Base-by-base conservation (phyloP, 2,888 invertebrate species). In the Disparrhopalites patrizii region DNA sequence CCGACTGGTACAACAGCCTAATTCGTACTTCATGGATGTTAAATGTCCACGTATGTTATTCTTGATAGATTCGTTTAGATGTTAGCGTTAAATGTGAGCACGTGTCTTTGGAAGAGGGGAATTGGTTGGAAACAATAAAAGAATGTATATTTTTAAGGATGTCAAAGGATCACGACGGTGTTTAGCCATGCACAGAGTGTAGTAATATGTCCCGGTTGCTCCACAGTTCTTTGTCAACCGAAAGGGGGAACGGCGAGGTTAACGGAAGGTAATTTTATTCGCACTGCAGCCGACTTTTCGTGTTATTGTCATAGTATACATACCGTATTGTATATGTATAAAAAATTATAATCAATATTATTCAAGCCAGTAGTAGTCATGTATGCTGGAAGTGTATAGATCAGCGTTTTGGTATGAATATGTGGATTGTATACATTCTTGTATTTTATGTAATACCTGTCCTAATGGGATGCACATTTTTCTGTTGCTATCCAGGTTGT, bases 1-100 rank as follows among this genome's bases (percentile, higher is more conserved):
- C 83, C 87, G 99, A 78, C 86, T 99, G 80, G 99, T 99, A 74
- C 99, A 98, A 81, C 96, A 96, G 81, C 99, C 99, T 28, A 99
- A 99, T 82, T 96, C 96, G 75, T 99, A 95, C 81, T 99, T 99
- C 82, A 99, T 99, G 98, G 99, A 99, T 82, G 99, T 99, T 38
- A 99, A 99, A 83, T 99, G 99, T 82, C 98, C 98, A 73, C 98
- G 86, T 84, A 75, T 73, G 70, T 56, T 30, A 23, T 51, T 8
- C 8, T 5, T 23, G 27, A 23, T 23, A 10, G 4, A 51, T 23
- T 7, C 13, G 51, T 51, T 51, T 51, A 27, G 13, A 8, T 13
- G 13, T 7, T 47, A n/a, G 18, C 8, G 47, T 47, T 7, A n/a
- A 5, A 7, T n/a, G 18, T 47, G 47, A n/a, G 47, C 18, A 5